Conservation (phyloP, 2,888 invertebrate genomes). For the Lasius platythorax region DNA sequence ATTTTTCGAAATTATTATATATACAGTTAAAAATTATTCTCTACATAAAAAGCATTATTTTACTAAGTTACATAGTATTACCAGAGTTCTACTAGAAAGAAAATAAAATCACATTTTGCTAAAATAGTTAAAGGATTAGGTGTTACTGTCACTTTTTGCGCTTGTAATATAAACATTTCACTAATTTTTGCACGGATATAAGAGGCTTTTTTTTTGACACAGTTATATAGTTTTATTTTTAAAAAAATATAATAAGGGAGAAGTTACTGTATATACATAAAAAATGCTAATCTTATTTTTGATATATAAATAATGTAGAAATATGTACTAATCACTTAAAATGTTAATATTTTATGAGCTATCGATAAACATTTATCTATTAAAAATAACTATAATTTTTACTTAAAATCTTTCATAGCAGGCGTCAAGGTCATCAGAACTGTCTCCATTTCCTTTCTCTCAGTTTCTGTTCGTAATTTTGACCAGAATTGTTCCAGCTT, state of each 20-base stretch:
- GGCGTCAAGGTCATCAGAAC: conserved; percentile 83
- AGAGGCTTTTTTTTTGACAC: not conserved
- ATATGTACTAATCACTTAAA: not conserved
- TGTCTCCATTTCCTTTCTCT: conserved; percentile 87
- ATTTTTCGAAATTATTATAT: not conserved
- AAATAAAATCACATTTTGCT: not conserved
- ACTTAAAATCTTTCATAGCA: conserved; percentile 81
- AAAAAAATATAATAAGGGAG: not conserved
- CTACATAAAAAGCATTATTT: not conserved
- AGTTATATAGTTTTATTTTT: not conserved
- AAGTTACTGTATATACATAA: not conserved
- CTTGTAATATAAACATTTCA: not conserved
- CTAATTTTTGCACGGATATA: not conserved
- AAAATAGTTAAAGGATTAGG: not conserved
- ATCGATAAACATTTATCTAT: not conserved
- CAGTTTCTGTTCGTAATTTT: conserved; percentile 88
- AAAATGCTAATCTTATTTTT: not conserved
- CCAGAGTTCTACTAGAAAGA: too few species aligned
- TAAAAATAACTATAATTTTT: conserved; percentile 42
- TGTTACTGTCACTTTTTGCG: not conserved
- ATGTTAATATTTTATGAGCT: not conserved
- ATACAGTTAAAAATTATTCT: not conserved
- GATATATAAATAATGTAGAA: not conserved
- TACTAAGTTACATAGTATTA: too few species aligned
- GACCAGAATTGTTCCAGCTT: conserved; percentile 90